phyloP scores from a whole-genome alignment of 2,888 invertebrate species.

The Cremastinae sp. region DNA sequence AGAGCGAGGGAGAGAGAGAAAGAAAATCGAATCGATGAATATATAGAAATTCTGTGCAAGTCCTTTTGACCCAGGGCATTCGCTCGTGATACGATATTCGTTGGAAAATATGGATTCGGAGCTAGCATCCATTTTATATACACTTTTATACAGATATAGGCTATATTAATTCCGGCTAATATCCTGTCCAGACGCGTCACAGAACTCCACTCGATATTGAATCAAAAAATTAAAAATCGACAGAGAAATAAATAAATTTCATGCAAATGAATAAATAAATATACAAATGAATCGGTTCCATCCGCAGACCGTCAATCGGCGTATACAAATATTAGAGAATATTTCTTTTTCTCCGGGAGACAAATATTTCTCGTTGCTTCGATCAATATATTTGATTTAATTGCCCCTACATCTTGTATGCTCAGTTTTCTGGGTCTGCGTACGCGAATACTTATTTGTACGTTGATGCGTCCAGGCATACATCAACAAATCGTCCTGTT shows the following conservation, averaged over 20 bases:
- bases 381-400: conserved; percentile 31
- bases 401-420: conserved; percentile 19
- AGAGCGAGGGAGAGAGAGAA: conserved; percentile 14
- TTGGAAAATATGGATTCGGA: conserved; percentile 20
- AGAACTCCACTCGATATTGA: background rate
- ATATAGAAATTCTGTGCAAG: conserved; percentile 10
- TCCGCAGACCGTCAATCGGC: too few species aligned
- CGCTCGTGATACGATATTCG: conserved; percentile 26
- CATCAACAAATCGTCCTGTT: conserved; percentile 51
- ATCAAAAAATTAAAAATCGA: conserved; percentile 6
- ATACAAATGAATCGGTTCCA: too few species aligned
- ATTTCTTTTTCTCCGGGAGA: too few species aligned
- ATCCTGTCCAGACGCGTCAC: conserved; percentile 6
- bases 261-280: too few species aligned
- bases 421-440: conserved; percentile 8
- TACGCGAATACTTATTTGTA: background rate
- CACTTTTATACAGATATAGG: background rate
- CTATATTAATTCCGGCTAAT: conserved; percentile 24
- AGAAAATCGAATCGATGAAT: conserved; percentile 43
- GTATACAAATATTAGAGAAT: too few species aligned
- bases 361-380: too few species aligned
- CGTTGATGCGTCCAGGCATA: background rate
- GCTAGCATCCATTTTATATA: conserved; percentile 1
- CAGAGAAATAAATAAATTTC: background rate
- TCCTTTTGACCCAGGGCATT: conserved; percentile 22